Conservation (phyloP, 1,140 invertebrate genomes). For the Sitobion miscanthi region DNA sequence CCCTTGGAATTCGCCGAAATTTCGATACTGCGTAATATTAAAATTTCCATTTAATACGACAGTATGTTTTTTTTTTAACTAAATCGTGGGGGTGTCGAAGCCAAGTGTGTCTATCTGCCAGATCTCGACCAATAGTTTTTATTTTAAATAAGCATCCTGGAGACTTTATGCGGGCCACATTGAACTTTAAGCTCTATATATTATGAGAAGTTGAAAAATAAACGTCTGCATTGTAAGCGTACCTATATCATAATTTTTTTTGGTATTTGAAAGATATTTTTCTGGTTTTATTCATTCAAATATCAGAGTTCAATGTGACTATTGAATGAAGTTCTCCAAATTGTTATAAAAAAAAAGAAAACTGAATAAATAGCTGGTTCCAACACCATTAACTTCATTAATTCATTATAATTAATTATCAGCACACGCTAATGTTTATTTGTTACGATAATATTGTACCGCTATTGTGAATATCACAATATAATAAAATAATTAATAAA, state of each 20-base stretch:
- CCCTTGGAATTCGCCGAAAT: slow-evolving; percentile 64
- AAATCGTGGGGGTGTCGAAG: not conserved
- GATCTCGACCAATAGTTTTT: not conserved
- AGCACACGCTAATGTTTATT: not conserved
- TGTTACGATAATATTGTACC: not conserved
- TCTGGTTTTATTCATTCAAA: not conserved
- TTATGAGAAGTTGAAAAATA: not conserved
- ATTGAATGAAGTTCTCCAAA: not conserved
- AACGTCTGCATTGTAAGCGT: not conserved
- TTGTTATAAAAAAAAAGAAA: not conserved
- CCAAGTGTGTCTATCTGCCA: not conserved
- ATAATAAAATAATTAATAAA: not conserved
- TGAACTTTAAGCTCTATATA: not conserved
- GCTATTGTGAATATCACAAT: not conserved
- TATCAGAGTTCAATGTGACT: too few relatives aligned
- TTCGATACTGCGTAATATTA: slow-evolving; percentile 56
- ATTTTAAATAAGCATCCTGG: not conserved
- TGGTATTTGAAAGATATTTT: not conserved
- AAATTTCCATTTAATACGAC: not conserved
- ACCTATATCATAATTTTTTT: too few relatives aligned
- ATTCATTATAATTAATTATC: not conserved
- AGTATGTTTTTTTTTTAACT: not conserved
- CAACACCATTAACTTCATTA: not conserved
- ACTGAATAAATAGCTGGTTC: not conserved
- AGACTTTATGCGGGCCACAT: not conserved